Evolutionary conservation across 2,888 invertebrate genomes (phyloP), one percentile per base, ranked within the genome.

Genomic region (Helobdella robusta): DNA sequence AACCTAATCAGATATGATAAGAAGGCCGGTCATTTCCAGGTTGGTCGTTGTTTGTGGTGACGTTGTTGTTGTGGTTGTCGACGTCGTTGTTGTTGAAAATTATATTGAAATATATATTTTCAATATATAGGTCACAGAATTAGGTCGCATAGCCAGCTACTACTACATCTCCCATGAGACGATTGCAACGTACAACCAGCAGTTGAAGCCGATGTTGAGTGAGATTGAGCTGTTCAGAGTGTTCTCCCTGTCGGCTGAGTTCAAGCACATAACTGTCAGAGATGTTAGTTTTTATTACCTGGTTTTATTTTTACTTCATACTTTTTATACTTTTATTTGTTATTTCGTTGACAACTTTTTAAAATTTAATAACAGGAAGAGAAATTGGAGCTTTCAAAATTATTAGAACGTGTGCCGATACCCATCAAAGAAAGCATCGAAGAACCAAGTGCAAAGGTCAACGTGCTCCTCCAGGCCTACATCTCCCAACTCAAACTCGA

Each of bases 351-450:
- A 52, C 30, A 8, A 56, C 5, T 25, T 5, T 56, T 56, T 56
- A 15, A 6, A 56, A 56, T 2, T 0, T 18, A 77, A n/a, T n/a
- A n/a, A 8, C 74, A 83, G 77, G 98, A 98, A 77, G 98, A 99
- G 81, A 97, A 98, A 75, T 78, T 95, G 67, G 98, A 98, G 80
- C 80, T 98, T 70, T 89, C 92, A 73, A 98, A 97, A 78, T 82
- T 98, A n/a, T 87, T 91, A 84, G 87, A 87, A 73, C 84, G 94
- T 75, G 98, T 98, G 0, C 98, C 98, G 0, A 95, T 99, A 67
- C 98, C 98, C 0, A 95, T 99, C 72, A 98, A 98, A 76, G 98
- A 99, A 79, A 89, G 89, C 69, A 92, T 98, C 70, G 98, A 99
- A 75, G 98, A 99, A 77, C 89, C 97, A 0, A 90, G 90, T 67